Evolutionary conservation across 2,113 vertebrate genomes (phyloP).

Genomic region (Sturnus vulgaris): DNA sequence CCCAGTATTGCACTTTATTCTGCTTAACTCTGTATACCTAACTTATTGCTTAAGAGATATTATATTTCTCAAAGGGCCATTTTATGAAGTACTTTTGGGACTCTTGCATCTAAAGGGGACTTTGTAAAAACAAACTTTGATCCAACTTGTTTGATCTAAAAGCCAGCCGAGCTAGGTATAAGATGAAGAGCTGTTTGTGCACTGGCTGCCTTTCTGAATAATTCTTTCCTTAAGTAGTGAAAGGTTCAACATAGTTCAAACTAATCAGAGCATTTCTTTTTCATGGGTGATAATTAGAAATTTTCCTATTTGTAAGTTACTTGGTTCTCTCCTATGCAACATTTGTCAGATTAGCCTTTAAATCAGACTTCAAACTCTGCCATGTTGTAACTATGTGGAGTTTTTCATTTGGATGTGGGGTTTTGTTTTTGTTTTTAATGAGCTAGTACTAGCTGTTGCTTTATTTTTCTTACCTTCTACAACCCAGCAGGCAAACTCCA

Average conservation of each 20-base stretch:
- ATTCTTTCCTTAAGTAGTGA: neutral
- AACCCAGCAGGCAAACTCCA: neutral
- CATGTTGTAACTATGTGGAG: neutral
- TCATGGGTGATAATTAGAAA: neutral
- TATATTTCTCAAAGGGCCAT: neutral
- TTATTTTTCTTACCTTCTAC: neutral
- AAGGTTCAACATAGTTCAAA: constrained; percentile 21
- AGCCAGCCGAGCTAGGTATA: neutral
- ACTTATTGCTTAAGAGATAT: neutral
- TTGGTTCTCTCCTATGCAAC: neutral
- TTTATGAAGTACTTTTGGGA: constrained; percentile 10
- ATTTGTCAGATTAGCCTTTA: neutral
- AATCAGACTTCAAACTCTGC: neutral
- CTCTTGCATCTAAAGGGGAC: neutral
- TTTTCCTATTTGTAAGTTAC: neutral
- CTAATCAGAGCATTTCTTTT: neutral
- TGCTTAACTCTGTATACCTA: neutral
- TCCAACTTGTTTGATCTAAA: constrained; percentile 11
- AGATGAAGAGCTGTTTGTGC: constrained; percentile 8
- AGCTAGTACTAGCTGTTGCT: neutral
- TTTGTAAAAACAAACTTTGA: constrained; percentile 39
- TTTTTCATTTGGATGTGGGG: neutral
- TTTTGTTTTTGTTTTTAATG: neutral
- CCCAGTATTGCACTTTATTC: neutral
- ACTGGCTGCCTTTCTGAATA: neutral